phyloP scores from a whole-genome alignment of 92 coral and sea anemone genomes.

The Blastomussa wellsi region DNA sequence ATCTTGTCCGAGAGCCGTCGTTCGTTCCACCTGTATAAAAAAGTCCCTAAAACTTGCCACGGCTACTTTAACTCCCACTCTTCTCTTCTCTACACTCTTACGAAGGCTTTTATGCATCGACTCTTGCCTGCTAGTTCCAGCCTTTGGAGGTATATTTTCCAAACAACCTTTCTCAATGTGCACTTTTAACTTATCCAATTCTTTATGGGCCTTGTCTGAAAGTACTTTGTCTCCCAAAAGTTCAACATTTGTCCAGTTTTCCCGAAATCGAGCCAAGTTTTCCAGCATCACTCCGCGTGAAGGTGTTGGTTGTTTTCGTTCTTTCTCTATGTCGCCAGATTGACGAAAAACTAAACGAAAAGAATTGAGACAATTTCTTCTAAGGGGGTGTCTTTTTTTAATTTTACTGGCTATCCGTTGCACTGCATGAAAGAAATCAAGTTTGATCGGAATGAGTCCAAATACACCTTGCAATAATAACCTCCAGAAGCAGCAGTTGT shows the following conservation, averaged over 20 bases:
- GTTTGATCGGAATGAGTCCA: conserved; percentile 39
- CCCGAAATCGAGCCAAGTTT: conserved; percentile 31
- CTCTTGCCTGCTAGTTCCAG: conserved; percentile 29
- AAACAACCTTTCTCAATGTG: conserved; percentile 40
- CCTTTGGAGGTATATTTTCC: conserved; percentile 16
- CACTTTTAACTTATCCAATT: conserved; percentile 38
- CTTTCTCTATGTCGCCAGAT: conserved; percentile 18
- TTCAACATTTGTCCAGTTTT: conserved; percentile 28
- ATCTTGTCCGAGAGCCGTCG: not conserved
- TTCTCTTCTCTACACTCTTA: conserved; percentile 16
- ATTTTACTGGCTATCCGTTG: conserved; percentile 33
- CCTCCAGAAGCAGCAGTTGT: conserved; percentile 62
- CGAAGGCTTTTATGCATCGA: conserved; percentile 29
- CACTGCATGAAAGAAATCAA: conserved; percentile 55
- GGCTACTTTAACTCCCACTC: conserved; percentile 18
- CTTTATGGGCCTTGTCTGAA: conserved; percentile 6
- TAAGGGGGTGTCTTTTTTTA: conserved; percentile 25
- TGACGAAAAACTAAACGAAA: conserved; percentile 36
- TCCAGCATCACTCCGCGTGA: conserved; percentile 30
- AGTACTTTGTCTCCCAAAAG: conserved; percentile 21
- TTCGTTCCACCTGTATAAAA: conserved; percentile 31
- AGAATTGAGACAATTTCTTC: conserved; percentile 14
- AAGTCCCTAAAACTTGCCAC: conserved; percentile 25
- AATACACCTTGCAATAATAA: conserved; percentile 32
- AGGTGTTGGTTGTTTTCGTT: conserved; percentile 20